Percentiles rank a stretch among this genome's conserved stretches.
Conservation (phyloP, 2,888 invertebrate genomes). For the Yponomeuta plumbellus region DNA sequence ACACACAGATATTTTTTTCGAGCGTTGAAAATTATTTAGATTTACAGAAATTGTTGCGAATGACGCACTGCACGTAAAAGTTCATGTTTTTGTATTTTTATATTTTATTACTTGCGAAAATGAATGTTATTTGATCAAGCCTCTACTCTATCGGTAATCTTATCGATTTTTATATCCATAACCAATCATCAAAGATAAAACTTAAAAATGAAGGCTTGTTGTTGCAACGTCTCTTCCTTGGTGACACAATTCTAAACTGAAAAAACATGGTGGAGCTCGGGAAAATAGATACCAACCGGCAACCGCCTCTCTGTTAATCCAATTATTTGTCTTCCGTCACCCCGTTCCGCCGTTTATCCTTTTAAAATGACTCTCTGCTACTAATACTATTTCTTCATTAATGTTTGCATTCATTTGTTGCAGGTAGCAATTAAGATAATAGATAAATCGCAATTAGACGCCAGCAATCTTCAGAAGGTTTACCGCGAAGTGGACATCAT, state of each 20-base stretch:
- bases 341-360: too few relatives aligned
- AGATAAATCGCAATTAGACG: slow-evolving; percentile 93
- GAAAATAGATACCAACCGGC: not conserved
- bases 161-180: not conserved
- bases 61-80: not conserved
- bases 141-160: not conserved
- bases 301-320: not conserved
- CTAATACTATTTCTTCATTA: not conserved
- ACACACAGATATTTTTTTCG: not conserved
- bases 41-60: not conserved
- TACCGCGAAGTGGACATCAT: slow-evolving; percentile 98
- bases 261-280: not conserved
- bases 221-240: not conserved
- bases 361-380: not conserved
- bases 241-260: not conserved
- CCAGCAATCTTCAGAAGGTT: slow-evolving; percentile 94
- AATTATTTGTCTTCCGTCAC: not conserved
- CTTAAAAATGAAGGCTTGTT: not conserved
- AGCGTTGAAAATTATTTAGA: not conserved
- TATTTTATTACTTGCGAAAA: not conserved
- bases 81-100: not conserved
- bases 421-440: slow-evolving; percentile 98
- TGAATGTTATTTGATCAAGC: not conserved
- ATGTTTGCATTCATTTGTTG: slow-evolving; percentile 43
- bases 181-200: not conserved